Percentiles rank a stretch among this genome's conserved stretches.
phyloP scores from a whole-genome alignment of 2,797 vertebrate genomes.

The Sorex maritimensis region DNA sequence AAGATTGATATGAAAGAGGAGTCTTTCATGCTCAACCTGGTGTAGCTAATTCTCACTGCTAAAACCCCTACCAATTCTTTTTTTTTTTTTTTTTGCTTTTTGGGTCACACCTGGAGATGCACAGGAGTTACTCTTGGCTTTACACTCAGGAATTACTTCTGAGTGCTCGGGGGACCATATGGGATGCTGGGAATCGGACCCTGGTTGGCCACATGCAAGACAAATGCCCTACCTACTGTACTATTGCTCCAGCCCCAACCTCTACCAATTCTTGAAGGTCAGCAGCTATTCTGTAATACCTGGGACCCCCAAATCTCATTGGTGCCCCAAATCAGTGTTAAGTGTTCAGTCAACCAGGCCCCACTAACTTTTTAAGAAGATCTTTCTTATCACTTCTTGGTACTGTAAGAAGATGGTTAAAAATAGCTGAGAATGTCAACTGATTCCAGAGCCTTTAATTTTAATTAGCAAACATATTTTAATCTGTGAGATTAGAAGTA shows the following conservation, averaged over 20 bases:
- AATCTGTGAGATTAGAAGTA: neutral
- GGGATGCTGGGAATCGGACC: too few relatives aligned
- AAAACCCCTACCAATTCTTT: neutral
- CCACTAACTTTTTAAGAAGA: neutral
- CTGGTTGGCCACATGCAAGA: too few relatives aligned
- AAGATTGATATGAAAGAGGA: neutral
- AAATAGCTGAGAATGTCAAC: neutral
- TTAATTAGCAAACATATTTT: slow-evolving; percentile 25
- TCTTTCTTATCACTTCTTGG: neutral
- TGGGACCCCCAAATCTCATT: neutral
- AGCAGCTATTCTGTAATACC: neutral
- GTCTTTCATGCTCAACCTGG: neutral
- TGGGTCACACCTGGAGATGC: too few relatives aligned
- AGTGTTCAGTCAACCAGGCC: neutral
- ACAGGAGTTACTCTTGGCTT: too few relatives aligned
- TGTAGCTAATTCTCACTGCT: neutral
- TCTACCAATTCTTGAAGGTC: neutral
- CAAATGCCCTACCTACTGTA: too few relatives aligned
- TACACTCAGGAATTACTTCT: too few relatives aligned
- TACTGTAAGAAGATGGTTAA: neutral
- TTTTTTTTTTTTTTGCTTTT: too few relatives aligned
- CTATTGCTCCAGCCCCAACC: too few relatives aligned
- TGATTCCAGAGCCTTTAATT: neutral
- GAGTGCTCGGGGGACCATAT: too few relatives aligned
- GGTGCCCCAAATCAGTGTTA: neutral